A percentile compares a stretch with the other conserved stretches of the same genome.
Evolutionary conservation across 2,113 vertebrate species (phyloP).

Genomic region (Turnix velox): DNA sequence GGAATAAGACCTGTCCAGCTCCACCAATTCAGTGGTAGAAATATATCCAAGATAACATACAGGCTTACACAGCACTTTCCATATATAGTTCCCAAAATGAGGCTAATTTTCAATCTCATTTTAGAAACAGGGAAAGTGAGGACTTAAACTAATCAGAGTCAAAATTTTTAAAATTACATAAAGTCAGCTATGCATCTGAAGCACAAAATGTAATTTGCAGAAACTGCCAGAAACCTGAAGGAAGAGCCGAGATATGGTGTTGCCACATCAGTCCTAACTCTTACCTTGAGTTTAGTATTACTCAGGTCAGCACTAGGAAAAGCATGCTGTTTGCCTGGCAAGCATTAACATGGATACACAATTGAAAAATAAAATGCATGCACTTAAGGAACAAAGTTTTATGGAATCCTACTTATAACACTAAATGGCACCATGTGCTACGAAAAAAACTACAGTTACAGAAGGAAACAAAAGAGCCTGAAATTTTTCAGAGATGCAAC

Average conservation of each 20-base stretch:
- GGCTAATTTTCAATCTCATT: neutral
- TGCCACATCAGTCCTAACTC: neutral
- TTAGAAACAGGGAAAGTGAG: neutral
- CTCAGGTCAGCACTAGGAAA: neutral
- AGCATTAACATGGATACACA: neutral
- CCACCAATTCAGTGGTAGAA: neutral
- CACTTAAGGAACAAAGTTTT: neutral
- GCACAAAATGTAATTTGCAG: neutral
- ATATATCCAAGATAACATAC: neutral
- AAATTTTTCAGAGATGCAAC: neutral
- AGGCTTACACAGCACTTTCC: neutral
- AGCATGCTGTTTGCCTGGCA: neutral
- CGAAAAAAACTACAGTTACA: neutral
- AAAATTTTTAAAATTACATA: neutral
- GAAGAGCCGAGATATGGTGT: neutral
- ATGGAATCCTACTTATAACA: slow-evolving; percentile 28
- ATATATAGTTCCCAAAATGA: neutral
- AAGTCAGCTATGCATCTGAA: neutral
- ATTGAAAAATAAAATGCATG: neutral
- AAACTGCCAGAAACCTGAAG: neutral
- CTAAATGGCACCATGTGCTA: neutral
- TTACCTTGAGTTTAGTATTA: neutral
- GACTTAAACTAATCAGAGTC: neutral
- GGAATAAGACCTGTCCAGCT: neutral
- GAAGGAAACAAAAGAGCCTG: neutral